phyloP scores from a whole-genome alignment of 2,113 vertebrate species.

The Theristicus caerulescens region DNA sequence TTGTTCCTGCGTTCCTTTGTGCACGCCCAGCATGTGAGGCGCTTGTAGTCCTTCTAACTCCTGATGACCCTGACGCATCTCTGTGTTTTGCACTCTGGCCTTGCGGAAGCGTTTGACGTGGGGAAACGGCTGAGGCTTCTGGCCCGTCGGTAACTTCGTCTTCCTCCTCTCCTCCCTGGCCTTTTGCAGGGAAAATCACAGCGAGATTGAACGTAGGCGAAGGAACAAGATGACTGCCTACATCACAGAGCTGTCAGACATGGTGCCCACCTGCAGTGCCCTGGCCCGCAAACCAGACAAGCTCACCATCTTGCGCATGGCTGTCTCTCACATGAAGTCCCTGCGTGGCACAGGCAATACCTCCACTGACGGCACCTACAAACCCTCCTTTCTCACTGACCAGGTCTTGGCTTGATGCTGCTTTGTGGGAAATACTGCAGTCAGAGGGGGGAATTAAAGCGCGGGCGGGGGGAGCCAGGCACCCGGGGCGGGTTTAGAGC shows the following conservation, averaged over 20 bases:
- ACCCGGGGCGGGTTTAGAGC: accelerated
- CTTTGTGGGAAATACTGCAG: not conserved
- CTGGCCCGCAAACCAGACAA: slow-evolving; percentile 98
- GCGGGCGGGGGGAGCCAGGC: accelerated
- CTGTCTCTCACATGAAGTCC: slow-evolving; percentile 98
- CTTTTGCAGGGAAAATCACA: slow-evolving; percentile 80
- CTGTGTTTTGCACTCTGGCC: not conserved
- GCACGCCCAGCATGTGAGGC: slow-evolving; percentile 67
- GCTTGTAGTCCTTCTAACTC: slow-evolving; percentile 4
- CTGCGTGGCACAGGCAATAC: slow-evolving; percentile 90
- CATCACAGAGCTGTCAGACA: slow-evolving; percentile 89
- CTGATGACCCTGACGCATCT: not conserved
- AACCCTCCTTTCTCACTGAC: slow-evolving; percentile 95
- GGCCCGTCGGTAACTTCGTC: not conserved
- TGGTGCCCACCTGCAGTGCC: slow-evolving; percentile 97
- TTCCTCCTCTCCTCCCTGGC: not conserved
- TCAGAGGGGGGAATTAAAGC: accelerated
- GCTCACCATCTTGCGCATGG: slow-evolving; percentile 97
- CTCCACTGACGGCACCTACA: slow-evolving; percentile 89
- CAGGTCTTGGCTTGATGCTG: slow-evolving; percentile 75
- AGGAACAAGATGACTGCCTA: slow-evolving; percentile 86
- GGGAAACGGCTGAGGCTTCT: not conserved
- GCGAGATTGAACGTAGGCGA: slow-evolving; percentile 81
- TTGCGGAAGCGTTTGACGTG: slow-evolving; percentile 22
- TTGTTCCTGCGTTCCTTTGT: not conserved